Percentiles rank a stretch among this genome's conserved stretches.
Conservation (phyloP, 2,113 vertebrate genomes). For the Phylloscopus whistleri region DNA sequence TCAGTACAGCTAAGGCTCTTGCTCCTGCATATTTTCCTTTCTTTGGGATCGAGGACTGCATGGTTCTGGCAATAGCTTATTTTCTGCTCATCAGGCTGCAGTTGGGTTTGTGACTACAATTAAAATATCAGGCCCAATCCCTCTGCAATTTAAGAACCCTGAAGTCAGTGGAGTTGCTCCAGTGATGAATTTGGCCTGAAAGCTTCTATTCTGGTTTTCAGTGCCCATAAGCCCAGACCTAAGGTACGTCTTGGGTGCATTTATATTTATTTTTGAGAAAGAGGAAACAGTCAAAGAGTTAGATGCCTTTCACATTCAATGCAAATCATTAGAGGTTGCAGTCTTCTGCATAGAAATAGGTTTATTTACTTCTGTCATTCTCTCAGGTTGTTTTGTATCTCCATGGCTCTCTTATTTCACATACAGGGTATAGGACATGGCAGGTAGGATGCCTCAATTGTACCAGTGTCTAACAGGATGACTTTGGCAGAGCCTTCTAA, state of each 20-base stretch:
- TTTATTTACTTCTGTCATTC: neutral
- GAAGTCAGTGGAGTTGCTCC: neutral
- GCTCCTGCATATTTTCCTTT: neutral
- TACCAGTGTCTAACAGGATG: neutral
- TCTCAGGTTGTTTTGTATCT: neutral
- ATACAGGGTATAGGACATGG: neutral
- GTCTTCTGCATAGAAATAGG: neutral
- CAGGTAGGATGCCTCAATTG: neutral
- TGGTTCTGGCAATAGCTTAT: neutral
- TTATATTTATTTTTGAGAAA: neutral
- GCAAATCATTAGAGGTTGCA: neutral
- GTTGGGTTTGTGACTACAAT: neutral
- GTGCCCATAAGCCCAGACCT: neutral
- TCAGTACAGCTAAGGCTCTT: neutral
- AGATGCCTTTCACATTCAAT: neutral
- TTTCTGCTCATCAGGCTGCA: neutral
- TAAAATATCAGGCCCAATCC: neutral
- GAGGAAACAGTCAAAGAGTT: neutral
- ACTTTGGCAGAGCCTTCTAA: neutral
- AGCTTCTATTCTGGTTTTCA: neutral
- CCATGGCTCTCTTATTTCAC: neutral
- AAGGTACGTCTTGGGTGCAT: neutral
- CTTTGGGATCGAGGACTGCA: neutral
- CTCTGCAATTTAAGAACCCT: neutral
- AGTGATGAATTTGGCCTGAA: neutral